Evolutionary conservation across 2,113 vertebrate species (phyloP).

Genomic region (Gallinago jamesoni): DNA sequence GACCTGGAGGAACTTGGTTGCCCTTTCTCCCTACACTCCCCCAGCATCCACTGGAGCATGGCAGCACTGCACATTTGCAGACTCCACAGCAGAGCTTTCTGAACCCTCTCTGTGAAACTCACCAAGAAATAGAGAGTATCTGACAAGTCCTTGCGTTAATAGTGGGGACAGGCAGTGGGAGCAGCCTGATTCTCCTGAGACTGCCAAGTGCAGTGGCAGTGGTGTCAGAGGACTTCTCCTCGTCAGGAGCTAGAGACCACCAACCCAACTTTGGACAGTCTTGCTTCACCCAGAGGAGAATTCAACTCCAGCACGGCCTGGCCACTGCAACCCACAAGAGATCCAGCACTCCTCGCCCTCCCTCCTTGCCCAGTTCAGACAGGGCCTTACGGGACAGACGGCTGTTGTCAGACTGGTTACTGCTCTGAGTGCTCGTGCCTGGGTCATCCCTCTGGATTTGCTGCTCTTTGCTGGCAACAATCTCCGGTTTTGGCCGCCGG

Average conservation of each 20-base stretch:
- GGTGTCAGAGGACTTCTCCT: neutral
- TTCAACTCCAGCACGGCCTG: neutral
- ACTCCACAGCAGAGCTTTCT: neutral
- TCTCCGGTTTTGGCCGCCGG: slow-evolving; percentile 80
- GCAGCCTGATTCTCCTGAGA: neutral
- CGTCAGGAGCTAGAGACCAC: neutral
- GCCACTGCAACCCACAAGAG: neutral
- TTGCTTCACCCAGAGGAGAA: neutral
- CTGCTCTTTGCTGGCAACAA: slow-evolving; percentile 79
- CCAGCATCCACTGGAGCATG: neutral
- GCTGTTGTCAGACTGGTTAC: slow-evolving; percentile 74
- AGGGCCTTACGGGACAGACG: slow-evolving; percentile 79
- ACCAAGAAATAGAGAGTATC: neutral
- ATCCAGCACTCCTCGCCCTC: neutral
- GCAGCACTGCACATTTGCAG: neutral
- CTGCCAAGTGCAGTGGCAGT: neutral
- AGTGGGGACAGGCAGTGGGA: neutral
- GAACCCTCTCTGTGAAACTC: neutral
- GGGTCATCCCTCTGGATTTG: slow-evolving; percentile 82
- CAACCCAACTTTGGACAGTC: neutral
- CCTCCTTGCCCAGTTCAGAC: neutral
- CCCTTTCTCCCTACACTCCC: neutral
- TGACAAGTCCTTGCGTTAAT: neutral
- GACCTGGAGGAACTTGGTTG: neutral
- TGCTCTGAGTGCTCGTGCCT: slow-evolving; percentile 74